phyloP scores from a whole-genome alignment of 2,888 invertebrate genomes.

The Nomada ferruginata region DNA sequence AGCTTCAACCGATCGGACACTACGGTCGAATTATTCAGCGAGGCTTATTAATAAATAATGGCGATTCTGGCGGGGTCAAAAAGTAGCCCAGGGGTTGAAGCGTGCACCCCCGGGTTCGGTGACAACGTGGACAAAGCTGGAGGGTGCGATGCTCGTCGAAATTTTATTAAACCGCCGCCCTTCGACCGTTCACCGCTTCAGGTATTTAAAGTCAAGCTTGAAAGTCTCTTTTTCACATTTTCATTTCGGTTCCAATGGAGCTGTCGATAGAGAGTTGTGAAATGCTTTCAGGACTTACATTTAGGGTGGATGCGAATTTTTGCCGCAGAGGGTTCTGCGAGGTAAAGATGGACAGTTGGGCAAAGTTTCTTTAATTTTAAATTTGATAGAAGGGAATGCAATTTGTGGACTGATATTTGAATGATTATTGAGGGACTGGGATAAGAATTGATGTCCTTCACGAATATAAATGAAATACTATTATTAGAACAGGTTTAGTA shows the following conservation, averaged over 20 bases:
- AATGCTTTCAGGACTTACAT: too few relatives aligned
- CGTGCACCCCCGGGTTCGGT: background rate
- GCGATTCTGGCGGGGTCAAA: constrained; percentile 11
- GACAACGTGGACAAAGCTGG: background rate
- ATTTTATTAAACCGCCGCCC: constrained; percentile 25
- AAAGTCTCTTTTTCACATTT: background rate
- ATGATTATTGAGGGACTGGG: too few relatives aligned
- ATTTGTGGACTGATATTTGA: too few relatives aligned
- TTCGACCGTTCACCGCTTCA: background rate
- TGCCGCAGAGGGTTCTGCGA: too few relatives aligned
- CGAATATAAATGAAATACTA: too few relatives aligned
- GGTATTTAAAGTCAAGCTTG: background rate
- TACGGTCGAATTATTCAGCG: constrained; percentile 29
- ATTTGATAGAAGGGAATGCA: too few relatives aligned
- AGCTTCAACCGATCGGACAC: background rate
- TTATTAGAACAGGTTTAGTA: too few relatives aligned
- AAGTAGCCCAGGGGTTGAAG: background rate
- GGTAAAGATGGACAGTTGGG: too few relatives aligned
- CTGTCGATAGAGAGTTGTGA: too few relatives aligned
- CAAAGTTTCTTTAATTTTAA: too few relatives aligned
- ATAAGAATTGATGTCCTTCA: too few relatives aligned
- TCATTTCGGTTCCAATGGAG: background rate
- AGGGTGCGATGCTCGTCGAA: background rate
- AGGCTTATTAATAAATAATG: constrained; percentile 42
- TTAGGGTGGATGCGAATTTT: too few relatives aligned